phyloP scores from a whole-genome alignment of 1,140 invertebrate genomes.

The Aphelenchoides avenae region DNA sequence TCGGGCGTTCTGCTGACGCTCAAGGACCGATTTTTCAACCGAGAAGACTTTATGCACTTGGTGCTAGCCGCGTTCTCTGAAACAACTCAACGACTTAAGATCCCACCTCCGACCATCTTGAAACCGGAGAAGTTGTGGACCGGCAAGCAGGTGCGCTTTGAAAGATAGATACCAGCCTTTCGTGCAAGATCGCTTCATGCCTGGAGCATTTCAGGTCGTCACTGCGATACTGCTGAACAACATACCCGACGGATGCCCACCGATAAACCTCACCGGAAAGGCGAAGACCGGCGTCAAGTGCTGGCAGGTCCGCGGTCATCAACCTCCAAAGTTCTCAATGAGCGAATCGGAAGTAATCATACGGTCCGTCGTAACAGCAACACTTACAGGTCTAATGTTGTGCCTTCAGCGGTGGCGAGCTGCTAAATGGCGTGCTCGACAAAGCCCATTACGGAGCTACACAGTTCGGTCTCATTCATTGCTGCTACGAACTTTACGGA shows the following conservation, averaged over 20 bases:
- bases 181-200: slow-evolving; percentile 3
- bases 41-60: slow-evolving; percentile 81
- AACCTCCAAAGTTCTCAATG: slow-evolving; percentile 66
- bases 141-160: slow-evolving; percentile 91
- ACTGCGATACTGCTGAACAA: slow-evolving; percentile 72
- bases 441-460: slow-evolving; percentile 94
- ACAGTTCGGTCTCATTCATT: slow-evolving; percentile 73
- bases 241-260: slow-evolving; percentile 71
- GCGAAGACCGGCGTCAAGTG: slow-evolving; percentile 76
- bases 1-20: slow-evolving; percentile 82
- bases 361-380: slow-evolving; percentile 14
- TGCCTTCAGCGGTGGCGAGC: slow-evolving; percentile 69
- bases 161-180: slow-evolving; percentile 70
- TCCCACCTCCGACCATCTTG: slow-evolving; percentile 78
- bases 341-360: slow-evolving; percentile 87
- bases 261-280: slow-evolving; percentile 73
- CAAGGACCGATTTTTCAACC: slow-evolving; percentile 78
- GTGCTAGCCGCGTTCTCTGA: slow-evolving; percentile 77
- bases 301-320: slow-evolving; percentile 46
- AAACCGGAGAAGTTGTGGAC: slow-evolving; percentile 87
- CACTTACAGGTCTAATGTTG: slow-evolving; percentile 18
- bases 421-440: slow-evolving; percentile 88
- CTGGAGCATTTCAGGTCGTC: slow-evolving; percentile 58
- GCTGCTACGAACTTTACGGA: slow-evolving; percentile 74
- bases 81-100: slow-evolving; percentile 65